Evolutionary conservation across 2,113 vertebrate species (phyloP).

Genomic region (Hymenochirus boettgeri): DNA sequence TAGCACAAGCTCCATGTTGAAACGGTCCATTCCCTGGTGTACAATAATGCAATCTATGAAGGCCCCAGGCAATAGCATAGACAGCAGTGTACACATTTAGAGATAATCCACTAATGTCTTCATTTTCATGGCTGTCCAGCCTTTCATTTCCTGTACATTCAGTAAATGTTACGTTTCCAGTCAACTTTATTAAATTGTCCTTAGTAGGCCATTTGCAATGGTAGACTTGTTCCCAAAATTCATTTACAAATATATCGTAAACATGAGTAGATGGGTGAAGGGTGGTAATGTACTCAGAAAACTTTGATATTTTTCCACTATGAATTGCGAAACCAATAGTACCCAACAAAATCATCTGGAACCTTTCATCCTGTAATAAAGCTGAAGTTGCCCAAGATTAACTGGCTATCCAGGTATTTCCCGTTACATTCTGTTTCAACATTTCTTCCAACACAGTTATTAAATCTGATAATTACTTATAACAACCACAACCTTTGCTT

Average conservation of each 20-base stretch:
- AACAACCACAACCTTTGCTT: constrained; percentile 5
- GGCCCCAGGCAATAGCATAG: too few relatives aligned
- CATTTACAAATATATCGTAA: constrained; percentile 3
- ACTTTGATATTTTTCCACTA: background rate
- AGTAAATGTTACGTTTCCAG: too few relatives aligned
- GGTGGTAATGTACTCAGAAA: constrained; percentile 14
- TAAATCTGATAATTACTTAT: constrained; percentile 20
- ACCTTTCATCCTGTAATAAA: background rate
- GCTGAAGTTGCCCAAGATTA: constrained; percentile 3
- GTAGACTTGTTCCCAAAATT: constrained; percentile 32
- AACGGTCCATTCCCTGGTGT: background rate
- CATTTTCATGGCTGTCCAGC: too few relatives aligned
- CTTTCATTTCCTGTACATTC: too few relatives aligned
- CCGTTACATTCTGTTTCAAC: constrained; percentile 29
- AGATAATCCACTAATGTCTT: too few relatives aligned
- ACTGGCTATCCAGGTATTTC: constrained; percentile 33
- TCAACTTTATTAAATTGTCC: background rate
- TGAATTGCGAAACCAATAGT: constrained; percentile 12
- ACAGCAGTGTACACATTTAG: too few relatives aligned
- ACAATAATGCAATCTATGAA: too few relatives aligned
- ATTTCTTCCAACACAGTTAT: constrained; percentile 20
- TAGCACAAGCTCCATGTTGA: background rate
- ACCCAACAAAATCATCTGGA: constrained; percentile 5
- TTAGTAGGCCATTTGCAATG: background rate
- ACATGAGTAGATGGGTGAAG: constrained; percentile 1